Conservation (phyloP, 2,888 invertebrate species). For the Stomorhina lunata region DNA sequence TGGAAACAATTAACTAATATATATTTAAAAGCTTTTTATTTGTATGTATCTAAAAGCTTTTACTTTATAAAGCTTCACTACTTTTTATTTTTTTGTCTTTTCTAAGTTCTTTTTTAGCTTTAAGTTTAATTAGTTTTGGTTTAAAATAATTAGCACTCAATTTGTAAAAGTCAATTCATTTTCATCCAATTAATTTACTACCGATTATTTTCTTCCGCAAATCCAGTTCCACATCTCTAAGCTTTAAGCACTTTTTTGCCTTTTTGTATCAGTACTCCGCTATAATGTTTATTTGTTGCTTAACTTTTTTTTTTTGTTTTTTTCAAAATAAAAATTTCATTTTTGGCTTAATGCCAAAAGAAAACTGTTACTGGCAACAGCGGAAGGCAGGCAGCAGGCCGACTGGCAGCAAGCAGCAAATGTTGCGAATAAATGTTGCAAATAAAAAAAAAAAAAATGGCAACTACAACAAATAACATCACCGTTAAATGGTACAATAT, state of each 20-base stretch:
- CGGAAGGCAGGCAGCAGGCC: not conserved
- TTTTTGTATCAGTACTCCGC: constrained; percentile 26
- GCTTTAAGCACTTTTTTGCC: constrained; percentile 34
- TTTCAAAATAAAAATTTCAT: constrained; percentile 36
- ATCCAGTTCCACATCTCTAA: constrained; percentile 14
- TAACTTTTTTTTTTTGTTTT: not conserved
- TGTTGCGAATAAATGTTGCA: constrained; percentile 30
- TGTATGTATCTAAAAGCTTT: no score
- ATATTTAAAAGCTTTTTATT: no score
- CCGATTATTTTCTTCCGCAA: constrained; percentile 3
- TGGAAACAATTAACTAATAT: no score
- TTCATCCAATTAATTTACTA: no score
- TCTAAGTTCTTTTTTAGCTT: no score
- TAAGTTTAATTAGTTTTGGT: no score
- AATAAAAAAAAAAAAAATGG: not conserved
- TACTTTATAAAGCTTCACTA: no score
- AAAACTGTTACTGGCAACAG: constrained; percentile 60
- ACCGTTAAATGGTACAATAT: constrained; percentile 78
- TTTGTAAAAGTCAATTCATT: no score
- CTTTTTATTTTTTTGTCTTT: no score
- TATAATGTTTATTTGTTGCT: constrained; percentile 5
- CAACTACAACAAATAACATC: constrained; percentile 55
- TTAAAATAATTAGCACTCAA: not conserved
- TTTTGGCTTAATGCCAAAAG: constrained; percentile 64
- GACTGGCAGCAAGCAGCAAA: constrained; percentile 35